Conservation (phyloP, 2,113 vertebrate genomes). For the Upupa epops region DNA sequence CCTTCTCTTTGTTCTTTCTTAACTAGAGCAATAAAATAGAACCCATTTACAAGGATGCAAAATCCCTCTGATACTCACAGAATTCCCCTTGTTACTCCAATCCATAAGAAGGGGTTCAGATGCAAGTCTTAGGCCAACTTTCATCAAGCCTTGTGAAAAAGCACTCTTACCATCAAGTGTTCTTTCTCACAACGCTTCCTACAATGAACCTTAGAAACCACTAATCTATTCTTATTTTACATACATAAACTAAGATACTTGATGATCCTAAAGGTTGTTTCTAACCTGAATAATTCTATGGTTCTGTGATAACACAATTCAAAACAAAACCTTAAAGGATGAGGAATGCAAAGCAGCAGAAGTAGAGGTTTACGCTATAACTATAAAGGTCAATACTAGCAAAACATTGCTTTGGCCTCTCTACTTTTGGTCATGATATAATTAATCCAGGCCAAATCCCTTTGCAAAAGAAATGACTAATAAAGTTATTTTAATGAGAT, state of each 20-base stretch:
- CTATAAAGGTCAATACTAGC: slow-evolving; percentile 31
- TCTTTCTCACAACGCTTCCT: background rate
- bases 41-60: rapidly evolving
- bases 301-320: background rate
- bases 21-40: background rate
- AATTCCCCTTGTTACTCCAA: rapidly evolving
- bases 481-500: slow-evolving; percentile 54
- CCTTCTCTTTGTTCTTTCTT: background rate
- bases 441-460: slow-evolving; percentile 37
- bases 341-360: background rate
- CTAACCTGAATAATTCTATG: too few relatives aligned
- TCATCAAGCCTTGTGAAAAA: background rate
- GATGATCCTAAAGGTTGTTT: too few relatives aligned
- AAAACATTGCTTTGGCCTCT: background rate
- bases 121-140: background rate
- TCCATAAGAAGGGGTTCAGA: rapidly evolving
- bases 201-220: rapidly evolving
- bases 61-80: background rate
- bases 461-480: slow-evolving; percentile 34
- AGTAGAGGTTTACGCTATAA: background rate
- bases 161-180: background rate
- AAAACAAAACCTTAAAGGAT: background rate
- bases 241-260: background rate
- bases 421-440: background rate
- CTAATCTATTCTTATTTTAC: background rate